Evolutionary conservation across 1,140 invertebrate species (phyloP), one percentile per base, ranked within the genome.

Genomic region (Apis cerana): DNA sequence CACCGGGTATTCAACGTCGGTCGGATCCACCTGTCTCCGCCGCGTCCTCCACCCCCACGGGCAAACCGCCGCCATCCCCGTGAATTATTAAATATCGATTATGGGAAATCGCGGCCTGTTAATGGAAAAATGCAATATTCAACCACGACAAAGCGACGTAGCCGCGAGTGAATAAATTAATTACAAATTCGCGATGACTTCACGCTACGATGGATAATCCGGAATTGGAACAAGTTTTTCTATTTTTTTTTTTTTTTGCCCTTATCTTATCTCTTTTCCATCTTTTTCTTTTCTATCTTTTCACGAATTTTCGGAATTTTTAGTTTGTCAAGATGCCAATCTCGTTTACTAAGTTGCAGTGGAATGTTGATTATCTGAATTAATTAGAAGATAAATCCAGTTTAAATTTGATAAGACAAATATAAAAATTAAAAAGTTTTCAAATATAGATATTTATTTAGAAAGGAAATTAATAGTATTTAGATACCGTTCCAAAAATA

Each of bases 101-200:
- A 84, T 23, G 64, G 72, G 82, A 80, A 80, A 80, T 67, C 72
- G 72, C 72, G 59, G 70, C 13, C 72, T 67, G 85, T 80, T 87
- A 87, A 87, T 87, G 81, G 86, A 87, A 87, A 87, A 87, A 84
- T 87, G 82, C 76, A 87, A 87, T 87, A 87, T 87, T 87, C 77
- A 86, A 68, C 59, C 72, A 72, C 65, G 78, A 87, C 76, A 87
- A 87, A 87, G 71, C 56, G 61, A 80, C 77, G 71, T 75, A 74
- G 65, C 56, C 69, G 58, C 72, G 62, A 84, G 56, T 74, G 82
- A 79, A 71, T 79, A 75, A 87, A 81, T 87, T 87, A 87, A 87
- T 87, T 87, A 80, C 74, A 50, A 75, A 80, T 84, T 65, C 21
- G 33, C 58, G 76, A 75, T 78, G 56, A 62, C 76, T 80, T 75